A percentile compares a stretch with the other conserved stretches of the same genome.
Evolutionary conservation across 2,113 vertebrate genomes (phyloP).

Genomic region (Nannospalax galili): DNA sequence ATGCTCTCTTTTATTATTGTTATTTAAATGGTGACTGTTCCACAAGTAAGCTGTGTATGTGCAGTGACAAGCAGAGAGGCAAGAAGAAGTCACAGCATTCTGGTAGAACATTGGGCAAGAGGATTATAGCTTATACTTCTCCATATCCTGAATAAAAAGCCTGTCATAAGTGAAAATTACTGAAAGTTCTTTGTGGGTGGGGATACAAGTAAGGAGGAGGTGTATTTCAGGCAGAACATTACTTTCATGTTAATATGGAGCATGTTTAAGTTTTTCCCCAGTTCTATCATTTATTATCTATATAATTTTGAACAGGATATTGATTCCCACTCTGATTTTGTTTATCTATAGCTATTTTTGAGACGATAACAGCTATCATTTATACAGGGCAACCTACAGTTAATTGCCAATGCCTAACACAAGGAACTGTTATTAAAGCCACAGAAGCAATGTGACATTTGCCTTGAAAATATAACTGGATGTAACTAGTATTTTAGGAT

Average conservation of each 20-base stretch:
- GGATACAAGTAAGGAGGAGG: neutral
- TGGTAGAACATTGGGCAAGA: neutral
- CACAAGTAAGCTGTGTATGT: neutral
- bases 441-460: neutral
- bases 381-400: fast-evolving
- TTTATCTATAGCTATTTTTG: neutral
- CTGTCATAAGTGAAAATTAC: neutral
- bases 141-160: neutral
- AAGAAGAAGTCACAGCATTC: neutral
- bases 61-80: neutral
- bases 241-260: neutral
- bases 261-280: neutral
- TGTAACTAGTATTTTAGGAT: neutral
- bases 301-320: neutral
- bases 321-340: neutral
- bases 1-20: neutral
- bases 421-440: neutral
- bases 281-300: neutral
- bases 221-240: neutral
- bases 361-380: neutral
- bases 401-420: neutral
- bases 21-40: neutral
- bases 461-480: neutral
- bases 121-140: neutral
- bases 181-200: neutral